Evolutionary conservation across 2,113 vertebrate genomes (phyloP).

Genomic region (Uria lomvia): DNA sequence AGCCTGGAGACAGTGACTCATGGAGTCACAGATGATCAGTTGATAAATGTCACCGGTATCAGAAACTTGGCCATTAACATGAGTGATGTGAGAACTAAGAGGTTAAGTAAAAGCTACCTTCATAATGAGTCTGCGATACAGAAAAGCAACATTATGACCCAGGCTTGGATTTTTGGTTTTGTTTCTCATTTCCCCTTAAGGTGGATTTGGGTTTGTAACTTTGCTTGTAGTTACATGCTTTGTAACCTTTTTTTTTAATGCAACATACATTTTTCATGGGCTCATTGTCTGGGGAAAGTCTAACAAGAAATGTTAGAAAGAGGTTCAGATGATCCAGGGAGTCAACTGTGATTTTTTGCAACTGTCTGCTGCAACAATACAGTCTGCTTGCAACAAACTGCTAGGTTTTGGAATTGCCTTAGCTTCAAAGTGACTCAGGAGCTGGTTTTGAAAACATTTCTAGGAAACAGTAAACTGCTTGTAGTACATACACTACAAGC

Average conservation of each 20-base stretch:
- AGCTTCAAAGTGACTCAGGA: neutral
- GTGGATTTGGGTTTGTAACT: neutral
- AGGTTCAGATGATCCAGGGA: neutral
- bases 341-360: neutral
- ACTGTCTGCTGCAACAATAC: neutral
- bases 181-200: slow-evolving; percentile 4
- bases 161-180: neutral
- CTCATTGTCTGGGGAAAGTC: neutral
- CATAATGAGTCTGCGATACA: neutral
- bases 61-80: slow-evolving; percentile 60
- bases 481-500: neutral
- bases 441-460: neutral
- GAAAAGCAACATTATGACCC: neutral
- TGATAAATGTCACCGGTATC: slow-evolving; percentile 58
- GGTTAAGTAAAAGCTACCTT: slow-evolving; percentile 58
- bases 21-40: slow-evolving; percentile 53
- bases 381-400: neutral
- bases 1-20: slow-evolving; percentile 51
- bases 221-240: neutral
- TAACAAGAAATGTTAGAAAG: neutral
- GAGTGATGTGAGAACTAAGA: slow-evolving; percentile 63
- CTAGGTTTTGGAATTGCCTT: neutral
- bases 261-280: neutral
- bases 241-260: neutral
- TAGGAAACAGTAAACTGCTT: neutral